Conservation (phyloP, 2,888 invertebrate genomes). For the Synergus japonicus region DNA sequence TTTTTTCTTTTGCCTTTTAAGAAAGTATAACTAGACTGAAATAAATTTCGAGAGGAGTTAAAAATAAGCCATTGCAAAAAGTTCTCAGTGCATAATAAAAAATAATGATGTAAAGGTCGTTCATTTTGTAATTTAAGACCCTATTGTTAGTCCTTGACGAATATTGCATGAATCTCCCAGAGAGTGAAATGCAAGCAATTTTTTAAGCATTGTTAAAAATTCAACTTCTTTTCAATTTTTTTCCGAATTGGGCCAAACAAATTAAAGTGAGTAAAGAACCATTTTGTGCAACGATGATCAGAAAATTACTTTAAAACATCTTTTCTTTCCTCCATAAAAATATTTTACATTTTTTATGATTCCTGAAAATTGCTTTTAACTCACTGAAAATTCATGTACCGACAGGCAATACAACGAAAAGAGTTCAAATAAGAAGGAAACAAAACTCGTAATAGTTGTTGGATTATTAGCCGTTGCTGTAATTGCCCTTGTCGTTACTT, state of each 20-base stretch:
- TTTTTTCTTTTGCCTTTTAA: too few relatives aligned
- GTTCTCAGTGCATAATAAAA: background rate
- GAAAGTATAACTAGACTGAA: background rate
- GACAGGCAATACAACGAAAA: constrained; percentile 67
- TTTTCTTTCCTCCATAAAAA: too few relatives aligned
- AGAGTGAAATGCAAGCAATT: background rate
- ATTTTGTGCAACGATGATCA: background rate
- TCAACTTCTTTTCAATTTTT: background rate
- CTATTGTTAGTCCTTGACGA: background rate
- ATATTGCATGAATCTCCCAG: background rate
- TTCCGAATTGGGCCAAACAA: background rate
- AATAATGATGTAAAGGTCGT: background rate
- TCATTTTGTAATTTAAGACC: background rate
- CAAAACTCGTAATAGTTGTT: constrained; percentile 70
- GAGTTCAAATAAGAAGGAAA: constrained; percentile 67
- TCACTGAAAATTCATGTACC: constrained; percentile 9
- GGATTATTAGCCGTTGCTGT: constrained; percentile 71
- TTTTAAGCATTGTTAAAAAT: background rate
- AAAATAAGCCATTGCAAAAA: background rate
- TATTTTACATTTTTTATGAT: background rate
- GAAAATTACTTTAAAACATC: background rate
- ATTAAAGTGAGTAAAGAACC: background rate
- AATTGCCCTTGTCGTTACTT: constrained; percentile 70
- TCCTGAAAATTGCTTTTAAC: background rate
- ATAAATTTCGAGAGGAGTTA: background rate